These are phyloP conservation scores for Microdon myrmicae DNA, from an alignment of 2,888 invertebrate species.

Conservation along the genomic window DNA sequence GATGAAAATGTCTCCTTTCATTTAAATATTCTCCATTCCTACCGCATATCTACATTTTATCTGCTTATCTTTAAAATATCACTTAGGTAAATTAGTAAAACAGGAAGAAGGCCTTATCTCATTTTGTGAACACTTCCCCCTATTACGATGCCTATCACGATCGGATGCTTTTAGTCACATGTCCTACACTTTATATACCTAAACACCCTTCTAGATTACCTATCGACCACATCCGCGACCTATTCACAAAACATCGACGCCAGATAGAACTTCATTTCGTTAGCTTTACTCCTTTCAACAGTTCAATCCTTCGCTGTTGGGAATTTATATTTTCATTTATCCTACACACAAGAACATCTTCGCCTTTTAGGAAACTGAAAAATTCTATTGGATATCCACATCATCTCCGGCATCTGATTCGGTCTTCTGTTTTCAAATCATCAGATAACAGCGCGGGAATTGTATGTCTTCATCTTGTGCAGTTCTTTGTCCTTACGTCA, in stretches of 20 bases:
- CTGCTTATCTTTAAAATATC: too few relatives aligned
- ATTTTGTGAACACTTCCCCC: too few relatives aligned
- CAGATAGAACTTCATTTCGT: conserved; percentile 32
- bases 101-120: too few relatives aligned
- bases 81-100: too few relatives aligned
- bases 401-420: conserved; percentile 39
- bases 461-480: conserved; percentile 43
- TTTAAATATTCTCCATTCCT: too few relatives aligned
- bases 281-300: conserved; percentile 21
- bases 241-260: conserved; percentile 20
- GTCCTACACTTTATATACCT: too few relatives aligned
- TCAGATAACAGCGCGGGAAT: conserved; percentile 29
- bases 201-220: conserved; percentile 3
- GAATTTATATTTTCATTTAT: conserved; percentile 22
- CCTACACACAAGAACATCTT: conserved; percentile 16
- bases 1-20: too few relatives aligned
- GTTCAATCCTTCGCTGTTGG: conserved; percentile 22
- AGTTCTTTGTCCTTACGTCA: neutral
- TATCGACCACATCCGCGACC: neutral
- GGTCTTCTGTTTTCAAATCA: conserved; percentile 43
- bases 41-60: too few relatives aligned
- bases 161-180: too few relatives aligned
- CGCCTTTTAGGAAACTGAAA: conserved; percentile 1
- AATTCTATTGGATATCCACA: conserved; percentile 31
- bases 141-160: too few relatives aligned